These are phyloP conservation scores for Melopsittacus undulatus DNA, from an alignment of 2,797 vertebrate species.

Conservation along the genomic window DNA sequence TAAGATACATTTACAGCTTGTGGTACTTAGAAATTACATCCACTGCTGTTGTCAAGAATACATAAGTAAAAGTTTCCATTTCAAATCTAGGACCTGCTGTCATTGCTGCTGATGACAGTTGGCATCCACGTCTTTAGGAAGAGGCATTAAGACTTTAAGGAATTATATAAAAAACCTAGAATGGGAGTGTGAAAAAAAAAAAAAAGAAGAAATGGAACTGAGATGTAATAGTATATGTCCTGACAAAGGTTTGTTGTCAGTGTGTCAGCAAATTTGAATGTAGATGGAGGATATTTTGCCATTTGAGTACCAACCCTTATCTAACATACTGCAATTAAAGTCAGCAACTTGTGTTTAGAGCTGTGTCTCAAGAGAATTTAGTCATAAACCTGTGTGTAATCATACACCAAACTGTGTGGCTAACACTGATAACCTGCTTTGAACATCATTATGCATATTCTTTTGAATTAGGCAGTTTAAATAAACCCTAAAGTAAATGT, in stretches of 20 bases:
- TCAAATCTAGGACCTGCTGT: not conserved
- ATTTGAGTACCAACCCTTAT: not conserved
- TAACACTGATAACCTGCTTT: not conserved
- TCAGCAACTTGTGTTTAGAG: not conserved
- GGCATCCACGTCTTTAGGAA: not conserved
- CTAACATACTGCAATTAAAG: not conserved
- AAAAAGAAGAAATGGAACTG: not conserved
- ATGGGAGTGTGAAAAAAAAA: fast-evolving
- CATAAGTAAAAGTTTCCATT: not conserved
- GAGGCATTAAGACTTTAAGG: not conserved
- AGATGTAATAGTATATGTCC: not conserved
- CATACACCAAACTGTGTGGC: not conserved
- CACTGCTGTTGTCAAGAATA: not conserved
- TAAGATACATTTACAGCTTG: not conserved
- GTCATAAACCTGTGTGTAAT: not conserved
- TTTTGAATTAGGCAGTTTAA: not conserved
- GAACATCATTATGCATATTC: not conserved
- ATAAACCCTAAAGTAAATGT: not conserved
- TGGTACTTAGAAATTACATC: not conserved
- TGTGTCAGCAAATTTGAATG: not conserved
- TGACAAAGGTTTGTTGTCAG: not conserved
- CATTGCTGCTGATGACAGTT: not conserved
- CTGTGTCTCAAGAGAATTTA: not conserved
- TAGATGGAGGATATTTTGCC: not conserved
- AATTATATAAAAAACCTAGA: not conserved